These are phyloP conservation scores for Dendroctonus ponderosae DNA, from an alignment of 1,140 invertebrate species.

Conservation along the genomic window DNA sequence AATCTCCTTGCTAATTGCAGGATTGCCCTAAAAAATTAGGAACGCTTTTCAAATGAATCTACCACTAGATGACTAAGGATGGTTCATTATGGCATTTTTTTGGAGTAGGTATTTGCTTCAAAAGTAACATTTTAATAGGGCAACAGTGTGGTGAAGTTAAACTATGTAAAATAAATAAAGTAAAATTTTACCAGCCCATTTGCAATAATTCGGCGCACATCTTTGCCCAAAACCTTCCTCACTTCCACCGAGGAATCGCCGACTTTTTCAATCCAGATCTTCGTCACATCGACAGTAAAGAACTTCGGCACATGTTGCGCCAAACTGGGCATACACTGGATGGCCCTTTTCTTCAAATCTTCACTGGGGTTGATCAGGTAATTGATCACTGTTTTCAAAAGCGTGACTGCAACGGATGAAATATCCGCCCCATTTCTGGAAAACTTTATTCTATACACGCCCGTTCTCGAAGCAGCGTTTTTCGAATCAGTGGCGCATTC, in stretches of 20 bases:
- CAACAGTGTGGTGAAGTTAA: constrained; percentile 1
- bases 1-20: constrained; percentile 44
- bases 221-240: constrained; percentile 46
- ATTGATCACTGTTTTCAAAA: constrained; percentile 33
- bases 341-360: constrained; percentile 26
- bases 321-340: constrained; percentile 36
- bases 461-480: not conserved
- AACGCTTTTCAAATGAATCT: not conserved
- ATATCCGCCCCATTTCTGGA: constrained; percentile 14
- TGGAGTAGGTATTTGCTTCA: too few relatives aligned
- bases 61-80: not conserved
- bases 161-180: constrained; percentile 18
- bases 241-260: constrained; percentile 48
- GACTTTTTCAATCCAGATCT: constrained; percentile 50
- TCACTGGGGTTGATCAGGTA: constrained; percentile 21
- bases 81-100: too few relatives aligned
- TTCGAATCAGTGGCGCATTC: constrained; percentile 16
- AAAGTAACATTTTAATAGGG: not conserved
- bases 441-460: constrained; percentile 3
- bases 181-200: constrained; percentile 41
- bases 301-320: constrained; percentile 53
- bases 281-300: constrained; percentile 46
- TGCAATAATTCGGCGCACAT: constrained; percentile 46
- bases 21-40: constrained; percentile 40
- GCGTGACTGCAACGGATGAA: not conserved